Percentiles rank a stretch among this genome's conserved stretches.
Evolutionary conservation across 2,888 invertebrate species (phyloP).

Genomic region (Buathra laborator): DNA sequence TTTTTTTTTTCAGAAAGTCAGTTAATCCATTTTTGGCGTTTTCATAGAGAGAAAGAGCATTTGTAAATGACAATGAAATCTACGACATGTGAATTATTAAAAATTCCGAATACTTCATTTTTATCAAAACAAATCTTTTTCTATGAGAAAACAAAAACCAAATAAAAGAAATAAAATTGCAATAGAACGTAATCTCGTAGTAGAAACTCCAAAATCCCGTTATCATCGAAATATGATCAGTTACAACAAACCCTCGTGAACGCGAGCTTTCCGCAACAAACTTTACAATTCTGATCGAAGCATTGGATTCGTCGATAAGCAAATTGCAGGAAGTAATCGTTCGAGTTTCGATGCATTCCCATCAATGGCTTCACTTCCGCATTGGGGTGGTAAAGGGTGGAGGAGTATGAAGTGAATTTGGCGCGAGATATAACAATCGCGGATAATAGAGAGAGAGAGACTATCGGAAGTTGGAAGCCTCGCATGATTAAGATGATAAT

Average conservation of each 20-base stretch:
- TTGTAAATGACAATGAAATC: too few species aligned
- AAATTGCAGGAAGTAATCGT: conserved; percentile 32
- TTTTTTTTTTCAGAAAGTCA: too few species aligned
- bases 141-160: too few species aligned
- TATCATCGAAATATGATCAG: not conserved
- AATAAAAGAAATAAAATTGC: too few species aligned
- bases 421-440: conserved; percentile 45
- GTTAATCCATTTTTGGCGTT: too few species aligned
- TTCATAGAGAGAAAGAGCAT: too few species aligned
- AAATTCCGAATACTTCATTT: too few species aligned
- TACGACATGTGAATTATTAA: too few species aligned
- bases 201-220: not conserved
- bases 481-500: conserved; percentile 79
- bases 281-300: not conserved
- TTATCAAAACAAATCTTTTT: too few species aligned
- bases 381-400: not conserved
- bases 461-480: conserved; percentile 71
- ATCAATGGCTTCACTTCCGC: conserved; percentile 1
- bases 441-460: conserved; percentile 63
- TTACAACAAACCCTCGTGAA: not conserved
- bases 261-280: not conserved
- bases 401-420: conserved; percentile 33
- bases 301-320: conserved; percentile 30
- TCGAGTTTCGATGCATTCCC: conserved; percentile 35
- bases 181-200: not conserved